These are phyloP conservation scores for Napeogenes sylphis DNA, from an alignment of 2,888 invertebrate genomes.

Conservation along the genomic window DNA sequence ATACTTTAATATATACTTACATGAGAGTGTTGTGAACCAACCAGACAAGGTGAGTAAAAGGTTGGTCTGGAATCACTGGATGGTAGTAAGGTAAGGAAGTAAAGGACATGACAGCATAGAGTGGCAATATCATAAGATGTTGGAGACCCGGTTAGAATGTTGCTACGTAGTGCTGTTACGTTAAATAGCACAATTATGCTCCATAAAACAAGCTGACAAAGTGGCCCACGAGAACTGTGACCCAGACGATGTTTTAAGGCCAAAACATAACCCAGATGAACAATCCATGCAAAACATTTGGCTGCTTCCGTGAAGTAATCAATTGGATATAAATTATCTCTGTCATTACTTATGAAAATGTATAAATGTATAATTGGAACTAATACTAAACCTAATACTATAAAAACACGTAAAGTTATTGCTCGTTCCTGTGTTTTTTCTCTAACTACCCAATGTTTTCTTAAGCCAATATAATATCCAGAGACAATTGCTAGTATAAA, in stretches of 20 bases:
- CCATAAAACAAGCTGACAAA: slow-evolving; percentile 82
- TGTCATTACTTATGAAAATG: slow-evolving; percentile 74
- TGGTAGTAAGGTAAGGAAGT: slow-evolving; percentile 85
- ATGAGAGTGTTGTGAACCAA: slow-evolving; percentile 73
- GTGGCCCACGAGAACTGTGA: slow-evolving; percentile 85
- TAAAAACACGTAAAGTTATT: slow-evolving; percentile 80
- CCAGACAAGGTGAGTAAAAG: slow-evolving; percentile 68
- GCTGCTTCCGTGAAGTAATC: slow-evolving; percentile 85
- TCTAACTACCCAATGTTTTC: slow-evolving; percentile 79
- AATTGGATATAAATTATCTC: slow-evolving; percentile 76
- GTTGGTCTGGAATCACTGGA: slow-evolving; percentile 70
- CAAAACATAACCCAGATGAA: slow-evolving; percentile 87
- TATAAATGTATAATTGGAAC: slow-evolving; percentile 84
- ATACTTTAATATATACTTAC: slow-evolving; percentile 48
- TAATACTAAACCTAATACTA: slow-evolving; percentile 80
- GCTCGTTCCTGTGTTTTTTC: slow-evolving; percentile 80
- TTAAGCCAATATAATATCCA: slow-evolving; percentile 88
- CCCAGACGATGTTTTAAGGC: slow-evolving; percentile 81
- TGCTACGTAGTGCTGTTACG: slow-evolving; percentile 83
- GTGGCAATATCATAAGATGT: slow-evolving; percentile 80
- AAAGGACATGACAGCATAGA: slow-evolving; percentile 81
- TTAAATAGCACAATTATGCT: slow-evolving; percentile 81
- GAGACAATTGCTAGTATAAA: slow-evolving; percentile 85
- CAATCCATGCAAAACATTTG: slow-evolving; percentile 87
- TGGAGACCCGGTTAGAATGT: slow-evolving; percentile 68